Evolutionary conservation across 2,113 vertebrate genomes (phyloP).

Genomic region (Speoplatyrhinus poulsoni): DNA sequence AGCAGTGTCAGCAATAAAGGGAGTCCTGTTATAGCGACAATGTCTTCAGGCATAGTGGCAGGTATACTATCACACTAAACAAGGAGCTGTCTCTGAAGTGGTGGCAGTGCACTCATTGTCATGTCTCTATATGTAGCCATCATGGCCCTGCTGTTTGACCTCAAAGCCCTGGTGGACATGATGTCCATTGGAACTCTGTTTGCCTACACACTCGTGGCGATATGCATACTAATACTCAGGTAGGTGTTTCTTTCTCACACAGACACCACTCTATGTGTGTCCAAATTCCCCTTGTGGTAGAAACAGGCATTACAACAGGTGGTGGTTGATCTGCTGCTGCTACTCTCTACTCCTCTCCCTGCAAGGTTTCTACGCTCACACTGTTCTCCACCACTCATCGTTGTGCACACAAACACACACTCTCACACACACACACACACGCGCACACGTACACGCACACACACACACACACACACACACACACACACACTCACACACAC

Average conservation of each 20-base stretch:
- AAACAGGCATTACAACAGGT: no score
- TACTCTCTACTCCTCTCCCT: no score
- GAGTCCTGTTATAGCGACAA: conserved; percentile 81
- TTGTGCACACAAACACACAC: no score
- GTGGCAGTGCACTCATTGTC: neutral
- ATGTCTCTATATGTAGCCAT: conserved; percentile 69
- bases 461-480: no score
- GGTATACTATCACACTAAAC: conserved; percentile 60
- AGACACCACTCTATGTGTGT: no score
- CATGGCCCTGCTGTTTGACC: conserved; percentile 84
- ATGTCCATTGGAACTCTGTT: conserved; percentile 87
- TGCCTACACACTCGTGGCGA: conserved; percentile 85
- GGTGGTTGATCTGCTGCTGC: no score
- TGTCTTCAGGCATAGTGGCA: conserved; percentile 80
- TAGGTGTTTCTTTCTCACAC: conserved; percentile 38
- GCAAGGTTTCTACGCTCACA: no score
- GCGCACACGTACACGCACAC: rapidly evolving
- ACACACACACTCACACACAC: no score
- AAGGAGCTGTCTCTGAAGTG: neutral
- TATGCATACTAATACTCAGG: conserved; percentile 87
- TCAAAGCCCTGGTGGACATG: conserved; percentile 84
- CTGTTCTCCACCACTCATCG: no score
- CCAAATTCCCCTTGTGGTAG: no score
- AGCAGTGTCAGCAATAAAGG: conserved; percentile 76
- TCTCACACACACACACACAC: no score